Evolutionary conservation across 53 echinoderm and acorn worm species (phyloP).

Genomic region (Crossaster papposus): DNA sequence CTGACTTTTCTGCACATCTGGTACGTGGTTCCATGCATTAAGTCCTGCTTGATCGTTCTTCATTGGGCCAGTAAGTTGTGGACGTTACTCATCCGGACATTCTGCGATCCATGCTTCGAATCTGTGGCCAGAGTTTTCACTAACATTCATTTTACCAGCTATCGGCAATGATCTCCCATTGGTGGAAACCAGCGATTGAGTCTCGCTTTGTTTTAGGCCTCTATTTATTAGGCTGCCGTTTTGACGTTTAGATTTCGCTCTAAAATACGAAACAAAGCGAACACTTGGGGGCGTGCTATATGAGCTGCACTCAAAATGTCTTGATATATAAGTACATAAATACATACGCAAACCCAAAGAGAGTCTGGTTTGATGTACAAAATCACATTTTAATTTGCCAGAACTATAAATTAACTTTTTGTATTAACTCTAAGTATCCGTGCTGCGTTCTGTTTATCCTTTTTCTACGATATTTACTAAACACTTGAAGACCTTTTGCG

Average conservation of each 20-base stretch:
- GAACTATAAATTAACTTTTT: too few species aligned
- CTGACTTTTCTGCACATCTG: slow-evolving; percentile 95
- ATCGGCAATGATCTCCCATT: slow-evolving; percentile 4
- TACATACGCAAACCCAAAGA: too few species aligned
- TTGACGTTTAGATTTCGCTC: not conserved
- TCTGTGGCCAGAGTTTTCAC: slow-evolving; percentile 73
- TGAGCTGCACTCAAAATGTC: not conserved
- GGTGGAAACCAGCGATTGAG: not conserved
- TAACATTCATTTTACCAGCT: slow-evolving; percentile 41
- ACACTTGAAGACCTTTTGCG: too few species aligned
- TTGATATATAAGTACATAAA: too few species aligned
- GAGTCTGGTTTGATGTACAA: too few species aligned
- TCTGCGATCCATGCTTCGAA: slow-evolving; percentile 90
- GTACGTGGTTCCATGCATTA: slow-evolving; percentile 92
- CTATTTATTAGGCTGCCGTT: too few species aligned
- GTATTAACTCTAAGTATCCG: too few species aligned
- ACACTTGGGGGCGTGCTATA: not conserved
- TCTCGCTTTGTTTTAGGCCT: not conserved
- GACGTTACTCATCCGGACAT: slow-evolving; percentile 75
- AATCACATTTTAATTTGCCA: too few species aligned
- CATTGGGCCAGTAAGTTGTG: slow-evolving; percentile 76
- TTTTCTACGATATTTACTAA: too few species aligned
- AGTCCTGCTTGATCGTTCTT: slow-evolving; percentile 79
- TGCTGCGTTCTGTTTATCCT: too few species aligned
- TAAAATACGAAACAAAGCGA: not conserved